Conservation (phyloP, 2,888 invertebrate genomes). For the Abrostola triplasia region DNA sequence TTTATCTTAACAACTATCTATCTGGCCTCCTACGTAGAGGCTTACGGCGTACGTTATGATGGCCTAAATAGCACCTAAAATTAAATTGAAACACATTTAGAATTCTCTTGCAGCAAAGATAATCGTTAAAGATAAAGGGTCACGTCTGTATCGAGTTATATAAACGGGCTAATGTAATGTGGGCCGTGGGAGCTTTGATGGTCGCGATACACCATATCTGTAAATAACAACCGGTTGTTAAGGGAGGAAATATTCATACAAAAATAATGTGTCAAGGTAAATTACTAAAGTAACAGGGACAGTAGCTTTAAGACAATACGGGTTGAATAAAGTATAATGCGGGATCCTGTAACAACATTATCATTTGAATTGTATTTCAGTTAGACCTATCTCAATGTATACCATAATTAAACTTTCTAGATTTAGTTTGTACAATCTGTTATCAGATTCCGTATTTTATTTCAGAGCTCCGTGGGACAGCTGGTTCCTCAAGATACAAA, state of each 20-base stretch:
- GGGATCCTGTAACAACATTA: background rate
- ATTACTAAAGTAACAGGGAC: background rate
- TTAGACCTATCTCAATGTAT: background rate
- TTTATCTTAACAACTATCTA: constrained; percentile 65
- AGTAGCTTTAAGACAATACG: background rate
- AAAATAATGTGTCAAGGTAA: background rate
- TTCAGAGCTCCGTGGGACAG: too few relatives aligned
- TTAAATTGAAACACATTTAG: constrained; percentile 53
- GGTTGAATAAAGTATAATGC: background rate
- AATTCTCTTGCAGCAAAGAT: constrained; percentile 44
- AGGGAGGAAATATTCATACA: constrained; percentile 8
- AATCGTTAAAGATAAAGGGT: constrained; percentile 51
- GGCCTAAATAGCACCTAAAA: constrained; percentile 51
- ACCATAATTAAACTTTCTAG: too few relatives aligned
- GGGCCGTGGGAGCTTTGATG: constrained; percentile 29
- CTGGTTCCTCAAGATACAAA: too few relatives aligned
- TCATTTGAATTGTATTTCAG: constrained; percentile 1
- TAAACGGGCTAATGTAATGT: constrained; percentile 48
- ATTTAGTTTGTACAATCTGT: too few relatives aligned
- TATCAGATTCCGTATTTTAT: too few relatives aligned
- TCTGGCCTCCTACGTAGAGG: constrained; percentile 24
- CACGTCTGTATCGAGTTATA: constrained; percentile 29
- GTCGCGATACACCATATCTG: constrained; percentile 36
- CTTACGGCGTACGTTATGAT: constrained; percentile 34
- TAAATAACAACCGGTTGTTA: constrained; percentile 35